These are phyloP conservation scores for Megatriorchis doriae DNA, from an alignment of 2,113 vertebrate genomes.

Conservation along the genomic window DNA sequence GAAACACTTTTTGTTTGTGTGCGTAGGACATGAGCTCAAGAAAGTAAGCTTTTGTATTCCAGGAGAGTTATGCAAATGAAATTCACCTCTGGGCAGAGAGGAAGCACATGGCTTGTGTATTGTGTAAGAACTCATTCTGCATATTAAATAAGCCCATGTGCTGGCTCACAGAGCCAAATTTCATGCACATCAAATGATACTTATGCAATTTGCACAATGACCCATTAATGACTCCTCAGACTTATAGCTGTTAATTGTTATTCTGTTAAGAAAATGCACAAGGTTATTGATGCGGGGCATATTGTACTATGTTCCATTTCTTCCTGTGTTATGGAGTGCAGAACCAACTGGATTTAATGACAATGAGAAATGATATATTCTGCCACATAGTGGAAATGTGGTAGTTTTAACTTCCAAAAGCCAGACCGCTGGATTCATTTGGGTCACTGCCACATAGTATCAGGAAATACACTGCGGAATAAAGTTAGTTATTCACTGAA, in stretches of 20 bases:
- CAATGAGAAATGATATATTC: background rate
- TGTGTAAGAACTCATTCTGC: background rate
- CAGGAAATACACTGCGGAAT: background rate
- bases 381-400: background rate
- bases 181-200: background rate
- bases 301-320: background rate
- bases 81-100: background rate
- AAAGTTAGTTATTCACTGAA: background rate
- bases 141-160: background rate
- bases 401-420: background rate
- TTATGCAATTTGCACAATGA: background rate
- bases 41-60: background rate
- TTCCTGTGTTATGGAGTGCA: background rate
- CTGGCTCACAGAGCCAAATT: background rate
- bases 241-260: background rate
- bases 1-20: background rate
- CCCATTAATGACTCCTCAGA: background rate
- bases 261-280: background rate
- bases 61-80: background rate
- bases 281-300: background rate
- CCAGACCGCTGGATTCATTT: background rate
- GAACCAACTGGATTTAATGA: background rate
- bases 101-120: rapidly evolving
- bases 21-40: background rate
- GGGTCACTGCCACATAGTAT: background rate